Base-by-base conservation (phyloP, 2,113 vertebrate species). In the Daubentonia madagascariensis region DNA sequence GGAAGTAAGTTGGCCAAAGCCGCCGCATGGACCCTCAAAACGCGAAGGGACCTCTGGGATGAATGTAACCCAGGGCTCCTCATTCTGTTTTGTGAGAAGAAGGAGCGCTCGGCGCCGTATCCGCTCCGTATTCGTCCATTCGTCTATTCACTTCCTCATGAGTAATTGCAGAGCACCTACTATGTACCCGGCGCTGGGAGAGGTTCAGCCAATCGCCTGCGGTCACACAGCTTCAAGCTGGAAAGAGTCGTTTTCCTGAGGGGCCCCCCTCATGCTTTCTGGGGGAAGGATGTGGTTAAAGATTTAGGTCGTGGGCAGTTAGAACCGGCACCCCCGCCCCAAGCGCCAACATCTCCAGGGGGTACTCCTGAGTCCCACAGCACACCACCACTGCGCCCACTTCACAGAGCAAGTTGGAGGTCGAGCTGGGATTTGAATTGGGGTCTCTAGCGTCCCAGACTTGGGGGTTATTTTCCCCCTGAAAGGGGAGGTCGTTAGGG, bases 1-100 rank as follows among this genome's bases (percentile, higher is more conserved):
- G 93, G 68, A 84, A 95, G 93, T 54, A 96, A 97, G 95, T 98
- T 97, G 86, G 30, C 43, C 8, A 8, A 43, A 50, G 59, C 68
- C 32, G 17, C 76, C 32, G 11, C 94, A 59, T 10, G 94, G 89
- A 37, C 45, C 65, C 70, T 72, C 32, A 30, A 48, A 57, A 54
- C 17, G 52, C 52, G 4, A 37, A 52, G 72, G 81, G 28, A 6
- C 40, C 50, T 63, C 67, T 45, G 91, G 76, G 52, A 25, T 35
- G 48, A 63, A 57, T 75, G 59, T 48, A 61, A 80, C 17, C 57
- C 70, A 3, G 59, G 61, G 45, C 7, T 14, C 32, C 80, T n/a
- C 52, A 1, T 57, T 61, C 10, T 1, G 72, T 78, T 87, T 72
- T 32, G 13, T n/a, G 88, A 20, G n/a, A 40, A 63, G 23, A 23